Base-by-base conservation (phyloP, 1,140 invertebrate genomes). In the Drosophila pectinifera region DNA sequence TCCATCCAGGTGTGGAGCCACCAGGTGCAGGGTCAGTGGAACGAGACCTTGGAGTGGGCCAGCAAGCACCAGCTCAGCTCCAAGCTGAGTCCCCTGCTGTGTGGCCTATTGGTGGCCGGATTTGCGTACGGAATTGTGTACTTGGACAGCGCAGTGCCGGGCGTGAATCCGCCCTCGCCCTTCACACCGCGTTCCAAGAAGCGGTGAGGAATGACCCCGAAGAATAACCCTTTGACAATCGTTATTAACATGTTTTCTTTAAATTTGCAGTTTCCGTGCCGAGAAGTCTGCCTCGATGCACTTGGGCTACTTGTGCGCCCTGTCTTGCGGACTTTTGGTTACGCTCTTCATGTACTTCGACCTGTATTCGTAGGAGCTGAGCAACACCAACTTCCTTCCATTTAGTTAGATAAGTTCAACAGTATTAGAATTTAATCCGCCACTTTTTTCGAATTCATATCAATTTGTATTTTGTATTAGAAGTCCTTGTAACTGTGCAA, bases 51-150 rank as follows among this genome's bases (percentile, higher is more conserved):
- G 24, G 72, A 75, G 3, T 91, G 89, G 89, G 56, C 73, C 14
- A 41, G 53, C 38, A 51, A 75, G 13, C 69, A 79, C 49, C 78
- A 91, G 53, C 42, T 88, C 58, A 18, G 41, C 43, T 65, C 67
- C 68, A 74, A 61, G 56, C 22, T 91, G 53, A 63, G 59, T n/a
- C 83, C 91, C 28, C 22, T 91, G 39, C 24, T 91, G 45, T 91
- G 86, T 74, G 91, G 91, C 5, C 48, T 91, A 4, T 14, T 76
- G 0, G 72, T 91, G 38, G 61, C 80, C 8, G 38, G 86, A 41
- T 93, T 94, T 62, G 93, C 91, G 5, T 93, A 92, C 78, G 73
- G 92, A 24, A 91, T 93, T 46, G 93, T 94, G 13, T 94, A 93
- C 83, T 88, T 93, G 54, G 93, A 94, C 75, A 94, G 93, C 20